Conservation (phyloP, 1,140 invertebrate genomes). For the Drosophila kohkoa region DNA sequence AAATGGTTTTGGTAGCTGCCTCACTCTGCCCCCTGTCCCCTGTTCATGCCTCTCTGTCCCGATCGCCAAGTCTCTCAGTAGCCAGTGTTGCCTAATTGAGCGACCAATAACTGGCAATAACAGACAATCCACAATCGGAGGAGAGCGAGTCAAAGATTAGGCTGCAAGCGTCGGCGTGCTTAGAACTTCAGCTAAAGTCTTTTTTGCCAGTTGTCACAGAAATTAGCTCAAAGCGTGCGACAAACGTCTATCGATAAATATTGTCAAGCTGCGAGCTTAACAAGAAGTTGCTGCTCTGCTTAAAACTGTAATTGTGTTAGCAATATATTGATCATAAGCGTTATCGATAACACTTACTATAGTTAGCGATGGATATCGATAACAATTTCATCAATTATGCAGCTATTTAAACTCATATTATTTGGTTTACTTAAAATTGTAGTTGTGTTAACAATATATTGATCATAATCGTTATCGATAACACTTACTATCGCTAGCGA, state of each 20-base stretch:
- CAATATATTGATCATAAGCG: too few relatives aligned
- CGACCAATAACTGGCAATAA: conserved; percentile 37
- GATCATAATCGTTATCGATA: conserved; percentile 6
- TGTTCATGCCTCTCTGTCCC: too few relatives aligned
- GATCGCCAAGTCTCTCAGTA: too few relatives aligned
- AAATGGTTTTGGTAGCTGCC: conserved; percentile 59
- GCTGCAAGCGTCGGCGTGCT: neutral
- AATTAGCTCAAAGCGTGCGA: neutral
- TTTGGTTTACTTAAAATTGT: too few relatives aligned
- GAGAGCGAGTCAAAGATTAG: conserved; percentile 33
- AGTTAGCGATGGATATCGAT: too few relatives aligned
- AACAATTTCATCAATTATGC: too few relatives aligned
- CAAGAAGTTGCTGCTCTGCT: neutral
- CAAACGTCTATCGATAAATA: conserved; percentile 14
- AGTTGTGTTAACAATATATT: neutral
- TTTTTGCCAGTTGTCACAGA: neutral
- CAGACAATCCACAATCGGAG: conserved; percentile 17
- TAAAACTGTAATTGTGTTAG: too few relatives aligned
- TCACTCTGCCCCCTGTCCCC: neutral
- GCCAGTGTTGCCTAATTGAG: conserved; percentile 53
- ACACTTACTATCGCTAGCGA: too few relatives aligned
- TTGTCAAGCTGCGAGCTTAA: neutral
- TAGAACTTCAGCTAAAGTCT: conserved; percentile 4
- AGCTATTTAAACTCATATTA: too few relatives aligned
- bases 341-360: too few relatives aligned